Evolutionary conservation across 2,797 vertebrate genomes (phyloP).

Genomic region (Rousettus madagascariensis): DNA sequence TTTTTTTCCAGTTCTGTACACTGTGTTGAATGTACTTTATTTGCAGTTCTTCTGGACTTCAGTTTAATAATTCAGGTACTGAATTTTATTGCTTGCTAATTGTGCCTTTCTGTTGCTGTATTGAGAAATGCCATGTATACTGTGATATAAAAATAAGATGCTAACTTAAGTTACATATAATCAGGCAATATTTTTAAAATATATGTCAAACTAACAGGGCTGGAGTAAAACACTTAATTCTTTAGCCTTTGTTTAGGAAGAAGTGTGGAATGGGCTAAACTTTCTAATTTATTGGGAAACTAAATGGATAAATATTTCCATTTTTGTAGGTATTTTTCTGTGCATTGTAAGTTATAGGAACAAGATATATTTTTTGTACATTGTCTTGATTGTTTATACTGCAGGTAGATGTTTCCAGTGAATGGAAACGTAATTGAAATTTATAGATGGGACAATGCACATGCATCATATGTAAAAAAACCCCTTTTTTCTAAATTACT

Average conservation of each 20-base stretch:
- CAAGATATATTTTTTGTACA: constrained; percentile 83
- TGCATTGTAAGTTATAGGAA: constrained; percentile 80
- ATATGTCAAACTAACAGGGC: constrained; percentile 66
- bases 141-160: constrained; percentile 83
- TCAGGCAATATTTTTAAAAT: constrained; percentile 79
- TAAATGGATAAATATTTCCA: constrained; percentile 76
- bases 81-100: constrained; percentile 85
- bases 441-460: constrained; percentile 71
- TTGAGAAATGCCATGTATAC: constrained; percentile 85
- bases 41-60: constrained; percentile 66
- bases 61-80: constrained; percentile 84
- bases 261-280: constrained; percentile 69
- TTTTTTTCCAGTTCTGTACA: constrained; percentile 68
- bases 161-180: constrained; percentile 73
- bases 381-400: constrained; percentile 80
- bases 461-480: constrained; percentile 55
- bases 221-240: constrained; percentile 57
- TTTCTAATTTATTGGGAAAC: constrained; percentile 72
- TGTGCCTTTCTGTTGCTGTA: constrained; percentile 89
- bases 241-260: constrained; percentile 72
- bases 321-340: constrained; percentile 84
- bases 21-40: constrained; percentile 78
- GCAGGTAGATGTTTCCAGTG: constrained; percentile 68
- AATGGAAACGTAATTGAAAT: constrained; percentile 66
- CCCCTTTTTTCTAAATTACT: constrained; percentile 73